A percentile compares a stretch with the other conserved stretches of the same genome.
phyloP scores from a whole-genome alignment of 2,113 vertebrate genomes.

The Eurypyga helias region DNA sequence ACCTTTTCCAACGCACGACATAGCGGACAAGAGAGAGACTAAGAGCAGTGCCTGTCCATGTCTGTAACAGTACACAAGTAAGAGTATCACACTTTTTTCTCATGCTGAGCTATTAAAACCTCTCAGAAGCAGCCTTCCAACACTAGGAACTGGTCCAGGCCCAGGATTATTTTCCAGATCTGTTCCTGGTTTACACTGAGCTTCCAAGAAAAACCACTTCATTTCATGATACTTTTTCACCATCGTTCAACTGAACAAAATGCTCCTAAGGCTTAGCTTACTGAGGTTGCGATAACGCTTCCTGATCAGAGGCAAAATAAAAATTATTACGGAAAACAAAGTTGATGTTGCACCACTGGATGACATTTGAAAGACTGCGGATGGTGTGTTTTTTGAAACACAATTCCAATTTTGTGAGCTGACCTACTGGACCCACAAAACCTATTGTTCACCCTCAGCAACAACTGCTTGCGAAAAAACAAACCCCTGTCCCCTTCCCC shows the following conservation, averaged over 20 bases:
- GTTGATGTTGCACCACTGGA: not conserved
- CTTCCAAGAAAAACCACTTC: not conserved
- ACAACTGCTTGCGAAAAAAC: not conserved
- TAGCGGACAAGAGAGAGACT: fast-evolving
- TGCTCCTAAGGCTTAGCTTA: not conserved
- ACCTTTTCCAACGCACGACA: not conserved
- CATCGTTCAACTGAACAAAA: fast-evolving
- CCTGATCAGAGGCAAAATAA: not conserved
- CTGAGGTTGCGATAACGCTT: not conserved
- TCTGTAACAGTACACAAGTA: not conserved
- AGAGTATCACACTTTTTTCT: not conserved
- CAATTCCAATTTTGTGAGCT: not conserved
- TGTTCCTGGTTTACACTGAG: not conserved
- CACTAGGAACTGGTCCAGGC: not conserved
- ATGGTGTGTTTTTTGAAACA: not conserved
- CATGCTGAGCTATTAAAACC: not conserved
- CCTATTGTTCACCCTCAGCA: conserved; percentile 3
- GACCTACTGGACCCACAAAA: not conserved
- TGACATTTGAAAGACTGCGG: not conserved
- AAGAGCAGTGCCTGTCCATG: not conserved
- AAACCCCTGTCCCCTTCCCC: not conserved
- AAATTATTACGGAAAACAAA: not conserved
- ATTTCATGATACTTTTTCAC: not conserved
- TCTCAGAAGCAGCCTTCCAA: not conserved
- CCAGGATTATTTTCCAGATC: not conserved